These are phyloP conservation scores for Mus minutoides DNA, from an alignment of 2,797 vertebrate species.

Conservation along the genomic window DNA sequence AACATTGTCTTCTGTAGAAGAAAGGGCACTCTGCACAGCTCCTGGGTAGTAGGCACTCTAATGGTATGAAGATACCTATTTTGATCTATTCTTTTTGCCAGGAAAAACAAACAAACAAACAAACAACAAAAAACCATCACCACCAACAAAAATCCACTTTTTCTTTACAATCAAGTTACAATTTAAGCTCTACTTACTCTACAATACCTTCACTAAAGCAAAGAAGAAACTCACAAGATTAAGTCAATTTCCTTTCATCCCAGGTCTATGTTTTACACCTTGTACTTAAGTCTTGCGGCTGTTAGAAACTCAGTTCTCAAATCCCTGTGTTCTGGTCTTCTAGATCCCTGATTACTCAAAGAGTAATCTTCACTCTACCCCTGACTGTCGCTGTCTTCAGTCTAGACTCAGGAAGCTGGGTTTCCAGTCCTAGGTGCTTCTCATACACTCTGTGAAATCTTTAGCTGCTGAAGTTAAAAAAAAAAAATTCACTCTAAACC, in stretches of 20 bases:
- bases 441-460: not conserved
- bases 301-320: not conserved
- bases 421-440: not conserved
- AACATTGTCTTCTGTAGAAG: not conserved
- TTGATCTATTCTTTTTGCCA: not conserved
- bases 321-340: not conserved
- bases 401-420: not conserved
- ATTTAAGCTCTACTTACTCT: slow-evolving; percentile 30
- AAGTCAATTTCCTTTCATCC: not conserved
- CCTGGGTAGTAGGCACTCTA: not conserved
- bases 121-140: not conserved
- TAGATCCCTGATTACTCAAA: slow-evolving; percentile 18
- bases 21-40: not conserved
- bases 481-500: slow-evolving; percentile 10
- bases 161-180: slow-evolving; percentile 30
- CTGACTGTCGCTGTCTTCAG: not conserved
- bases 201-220: not conserved
- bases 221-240: not conserved
- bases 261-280: not conserved
- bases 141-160: not conserved
- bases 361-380: not conserved
- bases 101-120: not conserved
- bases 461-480: not conserved
- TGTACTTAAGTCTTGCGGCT: not conserved
- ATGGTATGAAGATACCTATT: slow-evolving; percentile 36